Evolutionary conservation across 2,888 invertebrate species (phyloP), one percentile per base, ranked within the genome.

Genomic region (Sialis fuliginosa): DNA sequence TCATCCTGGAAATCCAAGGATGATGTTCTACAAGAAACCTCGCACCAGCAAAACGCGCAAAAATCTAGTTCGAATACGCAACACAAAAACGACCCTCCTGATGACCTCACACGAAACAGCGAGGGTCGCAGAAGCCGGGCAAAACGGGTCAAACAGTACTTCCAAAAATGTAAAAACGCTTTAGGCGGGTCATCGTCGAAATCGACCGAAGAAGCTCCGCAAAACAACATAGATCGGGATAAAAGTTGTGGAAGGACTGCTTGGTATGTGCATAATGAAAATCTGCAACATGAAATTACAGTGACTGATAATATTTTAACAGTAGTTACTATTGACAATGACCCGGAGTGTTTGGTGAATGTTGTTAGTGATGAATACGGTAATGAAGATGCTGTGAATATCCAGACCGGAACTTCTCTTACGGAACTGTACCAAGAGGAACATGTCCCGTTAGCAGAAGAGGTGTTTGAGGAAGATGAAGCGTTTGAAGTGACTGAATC

Each of bases 81-180:
- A 22, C 4, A 33, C 9, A 40, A 40, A 10, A 32, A 46, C 31
- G 41, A 46, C 7, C 33, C 34, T 10, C 13, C 46, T 34, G 61
- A 59, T 44, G 58, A 60, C 30, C 48, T 63, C 13, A 54, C 58
- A 1, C 60, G 66, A 6, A 58, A 62, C 37, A 60, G 61, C 48
- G 70, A 70, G 53, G 61, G 60, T 8, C 64, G 70, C 8, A 68
- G 69, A 55, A 71, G 71, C 55, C 71, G 67, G 57, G 64, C 70
- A 10, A 69, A 70, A 55, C 65, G 68, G 44, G 70, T 72, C 22
- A 72, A 71, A 57, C 70, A 66, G 51, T 72, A 71, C 55, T 56
- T 72, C 44, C 68, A 67, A 54, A 64, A 62, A 44, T 72, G 71
- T 55, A 72, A 71, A 57, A 69, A 67, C 46, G 72, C 64, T 1